These are phyloP conservation scores for Enteromius afrohamiltoni DNA, from an alignment of 2,797 vertebrate genomes.

Conservation along the genomic window DNA sequence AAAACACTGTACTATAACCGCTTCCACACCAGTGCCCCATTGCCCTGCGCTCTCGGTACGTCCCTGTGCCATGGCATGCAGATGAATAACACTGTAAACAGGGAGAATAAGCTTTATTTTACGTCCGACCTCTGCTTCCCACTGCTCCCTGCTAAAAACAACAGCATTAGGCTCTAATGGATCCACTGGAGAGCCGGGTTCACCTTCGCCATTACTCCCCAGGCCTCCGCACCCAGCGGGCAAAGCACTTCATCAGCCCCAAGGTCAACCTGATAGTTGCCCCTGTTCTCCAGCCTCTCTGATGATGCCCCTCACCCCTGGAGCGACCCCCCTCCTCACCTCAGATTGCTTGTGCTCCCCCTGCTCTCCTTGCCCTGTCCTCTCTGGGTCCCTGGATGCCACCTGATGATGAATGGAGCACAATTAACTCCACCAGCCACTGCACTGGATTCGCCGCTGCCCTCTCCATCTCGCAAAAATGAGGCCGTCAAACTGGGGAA, in stretches of 20 bases:
- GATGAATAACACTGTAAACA: conserved; percentile 72
- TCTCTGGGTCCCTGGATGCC: conserved; percentile 71
- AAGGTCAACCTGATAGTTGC: conserved; percentile 73
- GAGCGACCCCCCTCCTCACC: conserved; percentile 65
- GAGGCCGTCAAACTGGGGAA: conserved; percentile 57
- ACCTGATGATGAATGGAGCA: conserved; percentile 79
- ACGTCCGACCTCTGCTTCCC: conserved; percentile 75
- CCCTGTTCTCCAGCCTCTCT: conserved; percentile 59
- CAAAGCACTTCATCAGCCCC: conserved; percentile 78
- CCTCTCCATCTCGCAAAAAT: conserved; percentile 60
- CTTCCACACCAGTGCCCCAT: conserved; percentile 62
- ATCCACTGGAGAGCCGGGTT: conserved; percentile 71
- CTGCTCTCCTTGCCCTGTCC: conserved; percentile 77
- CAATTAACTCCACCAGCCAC: conserved; percentile 79
- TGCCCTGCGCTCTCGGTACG: conserved; percentile 60
- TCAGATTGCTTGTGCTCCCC: conserved; percentile 71
- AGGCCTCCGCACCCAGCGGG: conserved; percentile 74
- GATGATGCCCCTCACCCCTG: conserved; percentile 60
- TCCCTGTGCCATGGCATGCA: conserved; percentile 49
- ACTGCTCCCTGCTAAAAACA: conserved; percentile 66
- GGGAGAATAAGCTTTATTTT: conserved; percentile 71
- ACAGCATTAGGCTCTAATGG: conserved; percentile 69
- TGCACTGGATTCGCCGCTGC: conserved; percentile 75
- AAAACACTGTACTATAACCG: conserved; percentile 60
- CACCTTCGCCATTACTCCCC: conserved; percentile 75